Percentiles rank a stretch among this genome's conserved stretches.
These are phyloP conservation scores for Amphiprion clarkii DNA, from an alignment of 2,797 vertebrate genomes.

Conservation along the genomic window DNA sequence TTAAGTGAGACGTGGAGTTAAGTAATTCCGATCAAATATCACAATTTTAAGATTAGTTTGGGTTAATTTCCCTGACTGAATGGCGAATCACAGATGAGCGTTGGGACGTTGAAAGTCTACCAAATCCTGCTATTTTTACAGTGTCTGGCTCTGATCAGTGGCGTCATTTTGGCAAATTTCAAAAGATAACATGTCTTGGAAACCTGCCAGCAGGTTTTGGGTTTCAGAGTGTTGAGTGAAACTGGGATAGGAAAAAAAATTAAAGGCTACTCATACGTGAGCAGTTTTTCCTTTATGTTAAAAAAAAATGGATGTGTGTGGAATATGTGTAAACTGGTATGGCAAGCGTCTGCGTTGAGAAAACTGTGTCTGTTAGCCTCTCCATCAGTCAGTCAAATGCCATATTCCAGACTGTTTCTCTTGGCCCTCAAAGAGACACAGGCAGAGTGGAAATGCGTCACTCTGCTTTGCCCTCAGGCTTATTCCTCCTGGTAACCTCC, in stretches of 20 bases:
- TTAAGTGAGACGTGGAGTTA: too few species aligned
- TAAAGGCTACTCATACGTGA: not conserved
- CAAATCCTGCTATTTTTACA: too few species aligned
- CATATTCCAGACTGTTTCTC: slow-evolving; percentile 79
- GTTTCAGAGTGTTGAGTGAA: not conserved
- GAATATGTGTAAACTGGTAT: slow-evolving; percentile 12
- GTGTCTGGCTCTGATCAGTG: too few species aligned
- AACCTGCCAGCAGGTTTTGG: too few species aligned
- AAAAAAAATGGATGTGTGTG: slow-evolving; percentile 19
- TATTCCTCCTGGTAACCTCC: slow-evolving; percentile 55
- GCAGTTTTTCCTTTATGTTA: slow-evolving; percentile 23
- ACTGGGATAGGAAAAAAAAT: slow-evolving; percentile 11
- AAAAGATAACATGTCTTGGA: too few species aligned
- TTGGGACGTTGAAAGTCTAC: too few species aligned
- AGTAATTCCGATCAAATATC: too few species aligned
- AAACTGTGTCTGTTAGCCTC: slow-evolving; percentile 55
- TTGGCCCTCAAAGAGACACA: slow-evolving; percentile 71
- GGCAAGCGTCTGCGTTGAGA: slow-evolving; percentile 40
- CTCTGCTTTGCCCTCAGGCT: slow-evolving; percentile 54
- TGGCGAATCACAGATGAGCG: too few species aligned
- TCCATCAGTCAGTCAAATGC: slow-evolving; percentile 74
- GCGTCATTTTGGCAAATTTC: too few species aligned
- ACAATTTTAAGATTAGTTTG: too few species aligned
- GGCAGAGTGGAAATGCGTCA: slow-evolving; percentile 67
- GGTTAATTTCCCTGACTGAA: too few species aligned